These are phyloP conservation scores for Andrena haemorrhoa DNA, from an alignment of 2,888 invertebrate species.

Conservation along the genomic window DNA sequence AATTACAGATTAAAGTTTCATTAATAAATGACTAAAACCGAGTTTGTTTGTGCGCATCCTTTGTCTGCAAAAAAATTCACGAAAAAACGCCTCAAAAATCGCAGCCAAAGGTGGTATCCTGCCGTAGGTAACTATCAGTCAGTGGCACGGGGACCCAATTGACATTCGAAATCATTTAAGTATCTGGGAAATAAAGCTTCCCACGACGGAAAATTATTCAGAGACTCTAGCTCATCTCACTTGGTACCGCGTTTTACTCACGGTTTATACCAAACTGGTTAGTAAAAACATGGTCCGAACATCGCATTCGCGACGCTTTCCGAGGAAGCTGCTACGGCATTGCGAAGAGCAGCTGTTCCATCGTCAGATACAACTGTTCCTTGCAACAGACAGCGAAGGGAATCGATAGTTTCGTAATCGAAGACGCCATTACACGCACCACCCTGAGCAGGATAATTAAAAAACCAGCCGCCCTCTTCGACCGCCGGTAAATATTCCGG, in stretches of 20 bases:
- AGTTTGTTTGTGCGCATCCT: too few species aligned
- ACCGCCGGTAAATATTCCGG: constrained; percentile 43
- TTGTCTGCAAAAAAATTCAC: too few species aligned
- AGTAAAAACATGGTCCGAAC: neutral
- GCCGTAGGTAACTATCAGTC: too few species aligned
- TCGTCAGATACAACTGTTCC: neutral
- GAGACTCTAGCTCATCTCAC: too few species aligned
- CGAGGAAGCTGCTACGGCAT: neutral
- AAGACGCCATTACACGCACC: constrained; percentile 18
- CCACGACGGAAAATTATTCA: too few species aligned
- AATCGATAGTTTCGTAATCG: constrained; percentile 50
- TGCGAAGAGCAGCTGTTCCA: neutral
- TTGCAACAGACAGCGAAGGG: constrained; percentile 19
- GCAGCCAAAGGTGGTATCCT: too few species aligned
- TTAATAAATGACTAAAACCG: too few species aligned
- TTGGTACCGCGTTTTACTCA: neutral
- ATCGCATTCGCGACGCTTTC: neutral
- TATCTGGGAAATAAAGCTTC: too few species aligned
- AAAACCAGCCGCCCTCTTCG: constrained; percentile 29
- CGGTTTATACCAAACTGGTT: neutral
- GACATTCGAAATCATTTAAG: too few species aligned
- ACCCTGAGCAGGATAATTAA: constrained; percentile 46
- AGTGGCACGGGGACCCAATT: too few species aligned
- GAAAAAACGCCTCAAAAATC: too few species aligned
- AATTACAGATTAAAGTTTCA: too few species aligned